Evolutionary conservation across 1,140 invertebrate genomes (phyloP), one percentile per base, ranked within the genome.

Genomic region (Orussus abietinus): DNA sequence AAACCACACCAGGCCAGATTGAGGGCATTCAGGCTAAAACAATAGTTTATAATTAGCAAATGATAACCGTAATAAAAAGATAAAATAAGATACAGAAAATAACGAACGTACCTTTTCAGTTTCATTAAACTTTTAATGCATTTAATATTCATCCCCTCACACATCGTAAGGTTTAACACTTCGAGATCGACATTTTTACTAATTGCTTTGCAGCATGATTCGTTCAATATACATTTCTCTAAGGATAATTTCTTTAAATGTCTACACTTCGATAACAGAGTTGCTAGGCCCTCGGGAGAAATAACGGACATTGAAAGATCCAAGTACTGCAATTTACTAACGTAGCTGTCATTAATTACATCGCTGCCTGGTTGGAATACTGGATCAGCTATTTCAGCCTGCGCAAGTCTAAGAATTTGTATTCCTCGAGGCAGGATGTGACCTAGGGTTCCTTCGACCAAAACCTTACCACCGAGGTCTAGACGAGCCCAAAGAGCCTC

Each of bases 1-100:
- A 93, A 61, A 33, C 77, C 72, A 38, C 87, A 88, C 91, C 91
- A 95, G 0, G 83, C 82, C 40, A 93, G 63, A 71, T 93, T 92
- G 14, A 93, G 64, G 18, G 84, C 80, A 47, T 75, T 77, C 30
- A 92, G 69, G 38, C 84, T 89, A 58, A 49, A 75, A 72, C 30
- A 42, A 48, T 45, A 55, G 47, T 49, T 35, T 36, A 26, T 18
- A 21, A 19, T 42, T 33, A 43, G 40, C 15, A 36, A 38, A 31
- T 32, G 11, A 39, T 31, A 18, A 15, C 34, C 26, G 3, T 35
- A 10, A 6, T 3, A n/a, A 7, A 26, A 10, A 28, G n/a, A n/a
- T 10, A 4, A 28, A 28, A 28, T 28, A 4, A 28, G 3, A 28
- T 12, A n/a, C 10, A 28, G 25, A 28, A n/a, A n/a, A 28, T 12